Percentiles rank a stretch among this genome's conserved stretches.
phyloP scores from a whole-genome alignment of 2,113 vertebrate genomes.

The Garra rufa region DNA sequence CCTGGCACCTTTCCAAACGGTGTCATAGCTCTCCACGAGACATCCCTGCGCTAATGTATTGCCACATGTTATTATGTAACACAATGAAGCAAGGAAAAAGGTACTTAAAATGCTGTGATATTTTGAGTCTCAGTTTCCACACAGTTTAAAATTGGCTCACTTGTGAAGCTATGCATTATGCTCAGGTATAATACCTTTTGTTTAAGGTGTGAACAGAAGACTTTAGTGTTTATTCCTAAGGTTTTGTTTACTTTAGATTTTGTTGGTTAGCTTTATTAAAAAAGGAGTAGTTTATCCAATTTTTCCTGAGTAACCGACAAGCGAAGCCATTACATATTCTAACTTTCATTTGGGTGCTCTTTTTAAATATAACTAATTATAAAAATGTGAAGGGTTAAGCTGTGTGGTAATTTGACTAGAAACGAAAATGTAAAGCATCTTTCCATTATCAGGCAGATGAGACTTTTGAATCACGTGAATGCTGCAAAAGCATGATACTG shows the following conservation, averaged over 20 bases:
- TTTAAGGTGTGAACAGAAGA: not conserved
- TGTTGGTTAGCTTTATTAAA: not conserved
- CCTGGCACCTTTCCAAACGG: not conserved
- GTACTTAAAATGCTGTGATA: not conserved
- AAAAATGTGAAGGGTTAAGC: no score
- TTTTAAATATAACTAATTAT: no score
- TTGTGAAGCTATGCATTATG: not conserved
- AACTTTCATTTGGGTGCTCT: no score
- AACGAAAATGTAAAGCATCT: no score
- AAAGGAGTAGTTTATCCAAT: no score
- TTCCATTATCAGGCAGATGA: no score
- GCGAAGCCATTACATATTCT: no score
- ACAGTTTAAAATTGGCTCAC: not conserved
- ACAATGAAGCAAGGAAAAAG: not conserved
- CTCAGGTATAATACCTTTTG: not conserved
- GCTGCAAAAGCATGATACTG: no score
- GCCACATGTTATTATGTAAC: not conserved
- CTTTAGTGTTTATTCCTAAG: not conserved
- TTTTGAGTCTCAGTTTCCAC: not conserved
- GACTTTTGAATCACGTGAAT: no score
- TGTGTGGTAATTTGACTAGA: no score
- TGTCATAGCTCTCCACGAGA: not conserved
- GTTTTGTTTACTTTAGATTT: not conserved
- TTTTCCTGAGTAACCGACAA: no score
- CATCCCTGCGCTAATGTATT: not conserved